Evolutionary conservation across 2,113 vertebrate genomes (phyloP).

Genomic region (Acinonyx jubatus): DNA sequence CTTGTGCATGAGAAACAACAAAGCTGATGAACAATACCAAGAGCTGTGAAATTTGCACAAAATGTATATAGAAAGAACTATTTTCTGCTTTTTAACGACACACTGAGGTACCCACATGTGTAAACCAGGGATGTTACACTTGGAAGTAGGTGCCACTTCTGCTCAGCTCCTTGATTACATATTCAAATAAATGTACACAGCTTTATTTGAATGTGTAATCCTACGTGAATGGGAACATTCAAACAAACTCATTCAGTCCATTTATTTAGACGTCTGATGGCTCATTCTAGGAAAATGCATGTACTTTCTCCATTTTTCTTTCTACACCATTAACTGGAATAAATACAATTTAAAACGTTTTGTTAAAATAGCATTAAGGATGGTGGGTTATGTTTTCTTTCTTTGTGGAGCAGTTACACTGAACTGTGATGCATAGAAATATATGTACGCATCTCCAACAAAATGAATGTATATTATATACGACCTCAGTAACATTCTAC

Average conservation of each 20-base stretch:
- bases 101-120: background rate
- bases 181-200: conserved; percentile 55
- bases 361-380: conserved; percentile 66
- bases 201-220: conserved; percentile 60
- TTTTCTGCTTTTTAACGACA: conserved; percentile 57
- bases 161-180: conserved; percentile 52
- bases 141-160: conserved; percentile 48
- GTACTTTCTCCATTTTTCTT: conserved; percentile 44
- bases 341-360: conserved; percentile 63
- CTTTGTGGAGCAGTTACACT: background rate
- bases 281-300: conserved; percentile 58
- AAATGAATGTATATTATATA: background rate
- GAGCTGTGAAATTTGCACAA: conserved; percentile 47
- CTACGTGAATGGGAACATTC: conserved; percentile 34
- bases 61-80: conserved; percentile 5
- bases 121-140: conserved; percentile 39
- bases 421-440: background rate
- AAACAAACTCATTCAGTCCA: conserved; percentile 58
- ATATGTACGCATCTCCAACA: background rate
- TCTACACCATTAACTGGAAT: conserved; percentile 59
- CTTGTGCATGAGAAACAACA: background rate
- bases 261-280: conserved; percentile 60
- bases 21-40: conserved; percentile 16
- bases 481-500: background rate
- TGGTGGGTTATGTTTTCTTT: background rate